Base-by-base conservation (phyloP, 2,113 vertebrate species). In the Bubo scandiacus region DNA sequence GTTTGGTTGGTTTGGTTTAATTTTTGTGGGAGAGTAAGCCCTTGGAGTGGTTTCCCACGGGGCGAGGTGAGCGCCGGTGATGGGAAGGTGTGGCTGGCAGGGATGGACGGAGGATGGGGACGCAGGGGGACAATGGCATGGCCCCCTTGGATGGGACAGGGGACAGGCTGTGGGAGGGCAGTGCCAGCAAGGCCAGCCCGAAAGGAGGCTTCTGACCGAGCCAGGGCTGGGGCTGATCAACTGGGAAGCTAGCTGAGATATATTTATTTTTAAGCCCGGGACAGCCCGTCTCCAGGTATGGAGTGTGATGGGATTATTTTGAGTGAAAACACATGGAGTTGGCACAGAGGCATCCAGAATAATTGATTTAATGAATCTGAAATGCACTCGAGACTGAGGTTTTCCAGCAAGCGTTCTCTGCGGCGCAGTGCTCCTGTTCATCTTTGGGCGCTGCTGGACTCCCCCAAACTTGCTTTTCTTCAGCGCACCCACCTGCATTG, bases 51-150 rank as follows among this genome's bases (percentile, higher is more conserved):
- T 65, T 90, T 86, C 49, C 20, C 7, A 5, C 2, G 8, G 68
- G 86, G 52, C 0, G 12, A 66, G 66, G 85, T 10, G 38, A 80
- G 13, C 3, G 2, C 21, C 0, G 11, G 72, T 0, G 5, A 16
- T 18, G 55, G 61, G 61, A 47, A 73, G 57, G 27, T 38, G 68
- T 0, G 12, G 21, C 42, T n/a, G 83, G 40, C 6, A 4, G 26
- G 49, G 72, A 45, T 27, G 58, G 43, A 32, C 0, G 52, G 29
- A 45, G 34, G 38, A 15, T 1, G 20, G 27, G 55, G 63, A 11
- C 15, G 17, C 8, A 7, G 42, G 6, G 3, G 19, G 14, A 29
- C 19, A 38, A 15, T 18, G 52, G 34, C 11, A 5, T 0, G 13
- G 54, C 15, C 26, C 12, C 52, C 45, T 57, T 7, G 25, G 30